Conservation (phyloP, 2,113 vertebrate genomes). For the Rhea pennata region DNA sequence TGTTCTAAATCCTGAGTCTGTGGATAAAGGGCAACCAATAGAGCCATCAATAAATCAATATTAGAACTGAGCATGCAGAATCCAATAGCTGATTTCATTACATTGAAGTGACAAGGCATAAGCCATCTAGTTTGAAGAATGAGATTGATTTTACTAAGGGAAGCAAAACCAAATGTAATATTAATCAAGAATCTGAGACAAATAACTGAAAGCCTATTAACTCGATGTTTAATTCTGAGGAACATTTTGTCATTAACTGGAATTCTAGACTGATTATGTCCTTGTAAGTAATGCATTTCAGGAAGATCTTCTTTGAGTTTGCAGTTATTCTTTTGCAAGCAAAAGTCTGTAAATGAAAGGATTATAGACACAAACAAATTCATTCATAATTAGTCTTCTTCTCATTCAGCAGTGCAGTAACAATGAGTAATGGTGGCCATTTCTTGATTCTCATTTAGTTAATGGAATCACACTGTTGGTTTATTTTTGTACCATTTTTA, state of each 20-base stretch:
- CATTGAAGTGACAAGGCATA: neutral
- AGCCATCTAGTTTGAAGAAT: conserved; percentile 6
- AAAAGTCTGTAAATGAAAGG: neutral
- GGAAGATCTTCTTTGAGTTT: conserved; percentile 15
- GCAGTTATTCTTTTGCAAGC: conserved; percentile 11
- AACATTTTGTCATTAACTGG: conserved; percentile 27
- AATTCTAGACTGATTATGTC: conserved; percentile 14
- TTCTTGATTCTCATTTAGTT: conserved; percentile 45
- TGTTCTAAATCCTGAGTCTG: neutral
- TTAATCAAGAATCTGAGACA: conserved; percentile 50
- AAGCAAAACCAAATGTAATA: conserved; percentile 40
- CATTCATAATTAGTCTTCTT: conserved; percentile 5
- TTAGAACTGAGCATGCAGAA: neutral
- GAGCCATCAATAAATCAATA: conserved; percentile 11
- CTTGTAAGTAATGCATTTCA: neutral
- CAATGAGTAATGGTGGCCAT: conserved; percentile 30
- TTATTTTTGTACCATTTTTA: neutral
- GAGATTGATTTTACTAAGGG: conserved; percentile 32
- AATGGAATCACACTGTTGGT: conserved; percentile 36
- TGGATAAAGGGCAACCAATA: neutral
- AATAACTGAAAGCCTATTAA: conserved; percentile 43
- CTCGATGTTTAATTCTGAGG: conserved; percentile 23
- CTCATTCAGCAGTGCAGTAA: conserved; percentile 9
- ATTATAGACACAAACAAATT: conserved; percentile 35
- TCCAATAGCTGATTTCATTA: conserved; percentile 15